Conservation (phyloP, 2,113 vertebrate species). For the Periophthalmodon schlosseri region DNA sequence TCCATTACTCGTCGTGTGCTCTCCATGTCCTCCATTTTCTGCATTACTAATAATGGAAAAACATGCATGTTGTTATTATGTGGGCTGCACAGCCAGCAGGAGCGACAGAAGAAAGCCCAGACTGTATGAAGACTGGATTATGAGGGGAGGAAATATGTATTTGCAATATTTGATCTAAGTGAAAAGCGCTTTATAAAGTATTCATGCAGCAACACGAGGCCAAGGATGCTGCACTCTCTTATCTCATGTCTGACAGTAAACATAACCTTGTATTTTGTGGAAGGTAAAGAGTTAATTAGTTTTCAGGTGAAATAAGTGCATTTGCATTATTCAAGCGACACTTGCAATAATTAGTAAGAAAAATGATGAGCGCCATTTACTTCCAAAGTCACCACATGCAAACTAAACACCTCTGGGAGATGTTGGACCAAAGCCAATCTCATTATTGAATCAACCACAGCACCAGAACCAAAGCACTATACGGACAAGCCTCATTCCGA, state of each 20-base stretch:
- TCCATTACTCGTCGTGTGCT: neutral
- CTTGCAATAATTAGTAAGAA: constrained; percentile 6
- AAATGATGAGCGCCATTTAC: neutral
- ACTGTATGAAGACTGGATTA: neutral
- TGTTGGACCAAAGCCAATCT: neutral
- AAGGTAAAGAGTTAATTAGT: neutral
- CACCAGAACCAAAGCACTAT: neutral
- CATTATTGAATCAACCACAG: neutral
- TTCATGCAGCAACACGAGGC: neutral
- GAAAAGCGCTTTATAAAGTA: neutral
- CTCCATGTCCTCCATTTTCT: neutral
- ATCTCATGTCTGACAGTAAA: neutral
- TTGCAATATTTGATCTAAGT: neutral
- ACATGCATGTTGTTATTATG: neutral
- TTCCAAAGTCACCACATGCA: constrained; percentile 3
- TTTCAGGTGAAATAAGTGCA: neutral
- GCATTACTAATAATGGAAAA: neutral
- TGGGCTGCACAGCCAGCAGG: neutral
- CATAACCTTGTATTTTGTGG: neutral
- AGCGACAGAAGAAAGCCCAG: neutral
- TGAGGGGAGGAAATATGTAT: neutral
- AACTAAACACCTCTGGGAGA: constrained; percentile 7
- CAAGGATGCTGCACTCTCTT: neutral
- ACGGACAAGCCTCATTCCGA: neutral
- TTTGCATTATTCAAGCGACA: neutral